Conservation (phyloP, 2,797 vertebrate species). For the Chloroceryle inda region DNA sequence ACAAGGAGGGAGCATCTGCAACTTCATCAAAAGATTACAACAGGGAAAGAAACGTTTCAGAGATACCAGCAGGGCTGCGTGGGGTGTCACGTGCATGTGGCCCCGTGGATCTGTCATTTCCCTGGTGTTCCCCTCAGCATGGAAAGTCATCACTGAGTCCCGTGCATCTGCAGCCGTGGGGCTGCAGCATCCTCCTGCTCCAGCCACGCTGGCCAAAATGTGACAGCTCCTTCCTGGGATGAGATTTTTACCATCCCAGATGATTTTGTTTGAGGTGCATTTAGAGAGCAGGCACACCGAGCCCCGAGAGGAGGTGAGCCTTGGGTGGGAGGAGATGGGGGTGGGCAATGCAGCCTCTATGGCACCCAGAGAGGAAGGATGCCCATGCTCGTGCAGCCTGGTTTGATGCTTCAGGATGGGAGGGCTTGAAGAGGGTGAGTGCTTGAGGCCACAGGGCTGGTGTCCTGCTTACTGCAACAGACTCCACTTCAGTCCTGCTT, state of each 20-base stretch:
- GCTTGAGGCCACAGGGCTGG: background rate
- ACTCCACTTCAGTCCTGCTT: background rate
- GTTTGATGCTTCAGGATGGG: background rate
- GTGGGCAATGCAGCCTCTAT: fast-evolving
- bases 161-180: fast-evolving
- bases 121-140: background rate
- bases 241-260: background rate
- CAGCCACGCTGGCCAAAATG: background rate
- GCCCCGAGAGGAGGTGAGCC: background rate
- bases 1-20: background rate
- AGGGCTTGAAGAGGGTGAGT: fast-evolving
- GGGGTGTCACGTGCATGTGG: fast-evolving
- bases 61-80: fast-evolving
- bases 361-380: background rate
- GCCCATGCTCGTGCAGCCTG: background rate
- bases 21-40: background rate
- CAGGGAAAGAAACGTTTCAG: background rate
- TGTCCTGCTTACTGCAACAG: background rate
- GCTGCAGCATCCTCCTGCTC: background rate
- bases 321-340: fast-evolving
- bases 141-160: background rate
- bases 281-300: background rate
- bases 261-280: background rate
- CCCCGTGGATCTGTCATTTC: background rate
- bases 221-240: background rate